Evolutionary conservation across 2,113 vertebrate species (phyloP).

Genomic region (Phaetusa simplex): DNA sequence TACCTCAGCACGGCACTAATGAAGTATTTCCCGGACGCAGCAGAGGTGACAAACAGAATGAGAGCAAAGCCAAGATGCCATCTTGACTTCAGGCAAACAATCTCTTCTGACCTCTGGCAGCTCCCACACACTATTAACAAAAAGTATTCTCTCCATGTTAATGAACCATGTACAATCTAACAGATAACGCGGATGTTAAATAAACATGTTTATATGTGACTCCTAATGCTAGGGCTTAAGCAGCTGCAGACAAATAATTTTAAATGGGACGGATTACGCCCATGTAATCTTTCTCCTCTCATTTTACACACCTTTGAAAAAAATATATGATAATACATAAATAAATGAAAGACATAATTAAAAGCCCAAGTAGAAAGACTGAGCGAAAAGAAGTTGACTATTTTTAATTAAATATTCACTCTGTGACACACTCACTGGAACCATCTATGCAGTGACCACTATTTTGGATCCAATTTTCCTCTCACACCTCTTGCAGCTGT

Average conservation of each 20-base stretch:
- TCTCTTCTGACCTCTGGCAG: slow-evolving; percentile 37
- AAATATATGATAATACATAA: background rate
- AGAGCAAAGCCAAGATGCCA: slow-evolving; percentile 58
- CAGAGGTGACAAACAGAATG: slow-evolving; percentile 17
- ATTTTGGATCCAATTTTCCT: background rate
- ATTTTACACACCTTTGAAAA: background rate
- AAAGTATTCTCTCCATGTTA: slow-evolving; percentile 59
- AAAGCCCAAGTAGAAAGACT: background rate
- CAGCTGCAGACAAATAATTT: slow-evolving; percentile 20
- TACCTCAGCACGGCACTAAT: background rate
- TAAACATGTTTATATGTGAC: slow-evolving; percentile 39
- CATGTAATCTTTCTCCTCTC: background rate
- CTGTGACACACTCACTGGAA: background rate
- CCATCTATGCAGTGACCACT: background rate
- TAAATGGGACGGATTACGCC: slow-evolving; percentile 26
- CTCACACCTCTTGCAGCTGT: background rate
- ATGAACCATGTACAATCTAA: slow-evolving; percentile 50
- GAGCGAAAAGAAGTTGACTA: background rate
- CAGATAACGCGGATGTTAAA: slow-evolving; percentile 46
- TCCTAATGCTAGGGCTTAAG: slow-evolving; percentile 4
- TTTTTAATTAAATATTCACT: background rate
- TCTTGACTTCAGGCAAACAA: slow-evolving; percentile 49
- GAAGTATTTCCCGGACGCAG: background rate
- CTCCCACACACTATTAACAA: slow-evolving; percentile 47
- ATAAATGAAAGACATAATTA: background rate